Evolutionary conservation across 2,888 invertebrate genomes (phyloP), one percentile per base, ranked within the genome.

Genomic region (Crepidodera aurea): DNA sequence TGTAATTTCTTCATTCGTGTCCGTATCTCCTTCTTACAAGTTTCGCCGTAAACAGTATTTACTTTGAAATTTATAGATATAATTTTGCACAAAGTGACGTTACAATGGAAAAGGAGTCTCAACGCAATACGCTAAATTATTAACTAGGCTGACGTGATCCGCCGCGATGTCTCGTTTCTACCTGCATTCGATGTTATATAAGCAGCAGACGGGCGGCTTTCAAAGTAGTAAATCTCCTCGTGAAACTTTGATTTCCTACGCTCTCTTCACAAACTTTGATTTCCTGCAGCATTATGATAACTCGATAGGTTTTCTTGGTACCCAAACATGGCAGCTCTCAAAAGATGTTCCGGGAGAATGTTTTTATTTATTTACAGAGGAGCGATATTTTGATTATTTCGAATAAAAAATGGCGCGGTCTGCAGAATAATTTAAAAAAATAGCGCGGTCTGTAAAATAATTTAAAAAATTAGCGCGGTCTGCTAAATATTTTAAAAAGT

Each of bases 281-380:
- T 57, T 57, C 37, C 39, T 57, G 48, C 39, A 50, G 57, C 27
- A 57, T 57, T 57, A 57, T 25, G 48, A 57, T 57, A 57, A 57
- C 48, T 48, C 16, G 15, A 48, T 57, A 37, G 48, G 48, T 48
- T 57, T 57, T 48, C 55, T 29, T 32, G 32, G 22, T 6, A 6
- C 22, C 22, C 3, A 22, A 6, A 22, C 22, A 6, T 2, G 22
- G n/a, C n/a, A n/a, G n/a, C n/a, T n/a, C n/a, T n/a, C n/a, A n/a
- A n/a, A n/a, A n/a, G n/a, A n/a, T n/a, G n/a, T n/a, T n/a, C n/a
- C n/a, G n/a, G n/a, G n/a, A n/a, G n/a, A n/a, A n/a, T n/a, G n/a
- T n/a, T n/a, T n/a, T n/a, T n/a, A n/a, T n/a, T n/a, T n/a, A n/a
- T n/a, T n/a, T n/a, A n/a, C n/a, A n/a, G n/a, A n/a, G n/a, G n/a